Conservation (phyloP, 2,113 vertebrate species). For the Forbesichthys agassizii region DNA sequence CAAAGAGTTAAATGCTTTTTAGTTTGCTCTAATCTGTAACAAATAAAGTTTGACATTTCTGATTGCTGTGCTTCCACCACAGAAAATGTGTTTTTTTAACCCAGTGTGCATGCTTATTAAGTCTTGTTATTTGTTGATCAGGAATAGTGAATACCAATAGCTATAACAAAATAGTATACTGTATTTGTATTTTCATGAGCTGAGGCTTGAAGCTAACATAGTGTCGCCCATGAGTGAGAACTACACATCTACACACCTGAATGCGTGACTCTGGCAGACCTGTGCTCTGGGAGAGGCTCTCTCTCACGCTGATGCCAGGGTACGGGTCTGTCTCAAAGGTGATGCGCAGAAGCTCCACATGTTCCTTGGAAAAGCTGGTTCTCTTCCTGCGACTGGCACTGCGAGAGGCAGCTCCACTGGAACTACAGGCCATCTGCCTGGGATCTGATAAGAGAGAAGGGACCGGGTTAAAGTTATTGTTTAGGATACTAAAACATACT, state of each 20-base stretch:
- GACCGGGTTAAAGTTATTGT: not conserved
- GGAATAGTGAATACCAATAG: too few relatives aligned
- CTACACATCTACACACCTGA: slow-evolving; percentile 59
- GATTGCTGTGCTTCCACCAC: too few relatives aligned
- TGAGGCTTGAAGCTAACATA: not conserved
- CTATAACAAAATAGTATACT: too few relatives aligned
- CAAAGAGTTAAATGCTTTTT: too few relatives aligned
- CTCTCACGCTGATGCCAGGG: slow-evolving; percentile 77
- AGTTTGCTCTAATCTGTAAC: too few relatives aligned
- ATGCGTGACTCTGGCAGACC: slow-evolving; percentile 80
- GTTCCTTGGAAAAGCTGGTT: slow-evolving; percentile 78
- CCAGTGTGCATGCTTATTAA: too few relatives aligned
- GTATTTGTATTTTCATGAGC: not conserved
- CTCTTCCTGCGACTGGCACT: slow-evolving; percentile 76
- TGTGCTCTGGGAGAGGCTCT: slow-evolving; percentile 73
- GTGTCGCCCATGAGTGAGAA: not conserved
- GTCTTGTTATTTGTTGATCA: too few relatives aligned
- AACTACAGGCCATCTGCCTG: slow-evolving; percentile 25
- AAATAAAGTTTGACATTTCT: too few relatives aligned
- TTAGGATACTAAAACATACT: not conserved
- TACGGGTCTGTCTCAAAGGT: slow-evolving; percentile 77
- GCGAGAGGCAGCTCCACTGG: slow-evolving; percentile 40
- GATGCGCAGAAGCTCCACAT: slow-evolving; percentile 69
- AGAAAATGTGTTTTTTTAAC: too few relatives aligned
- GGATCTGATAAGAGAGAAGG: slow-evolving; percentile 43